These are phyloP conservation scores for Lochmaea capreae DNA, from an alignment of 2,888 invertebrate species.

Conservation along the genomic window DNA sequence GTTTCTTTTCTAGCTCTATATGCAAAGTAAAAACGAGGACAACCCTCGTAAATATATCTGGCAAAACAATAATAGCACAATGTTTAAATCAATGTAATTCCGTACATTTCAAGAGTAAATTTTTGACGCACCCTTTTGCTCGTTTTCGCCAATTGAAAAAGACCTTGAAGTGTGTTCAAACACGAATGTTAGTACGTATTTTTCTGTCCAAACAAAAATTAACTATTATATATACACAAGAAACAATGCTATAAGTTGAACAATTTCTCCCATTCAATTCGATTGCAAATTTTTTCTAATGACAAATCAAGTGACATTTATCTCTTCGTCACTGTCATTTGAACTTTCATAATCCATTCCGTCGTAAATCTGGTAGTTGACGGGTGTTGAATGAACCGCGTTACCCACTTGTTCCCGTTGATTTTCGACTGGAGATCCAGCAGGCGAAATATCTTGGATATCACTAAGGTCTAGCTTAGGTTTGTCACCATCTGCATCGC, in stretches of 20 bases:
- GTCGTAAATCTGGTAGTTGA: conserved; percentile 62
- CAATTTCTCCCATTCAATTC: background rate
- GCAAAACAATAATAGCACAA: no score
- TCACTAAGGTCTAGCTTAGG: conserved; percentile 73
- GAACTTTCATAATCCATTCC: conserved; percentile 68
- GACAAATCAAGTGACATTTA: conserved; percentile 85
- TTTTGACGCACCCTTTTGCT: no score
- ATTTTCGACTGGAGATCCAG: conserved; percentile 60
- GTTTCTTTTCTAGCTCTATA: no score
- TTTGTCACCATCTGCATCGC: conserved; percentile 88
- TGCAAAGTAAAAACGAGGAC: no score
- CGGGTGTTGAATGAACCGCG: conserved; percentile 43
- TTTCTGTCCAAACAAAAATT: background rate
- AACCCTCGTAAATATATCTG: no score
- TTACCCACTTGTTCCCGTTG: conserved; percentile 48
- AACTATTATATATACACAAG: background rate
- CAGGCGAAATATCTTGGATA: conserved; percentile 70
- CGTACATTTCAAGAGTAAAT: no score
- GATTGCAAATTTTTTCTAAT: conserved; percentile 38
- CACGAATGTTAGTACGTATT: no score
- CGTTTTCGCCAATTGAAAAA: no score
- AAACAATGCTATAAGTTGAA: background rate
- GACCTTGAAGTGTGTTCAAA: no score
- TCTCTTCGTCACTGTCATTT: conserved; percentile 82
- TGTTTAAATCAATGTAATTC: no score